phyloP scores from a whole-genome alignment of 1,140 invertebrate species.

The Solenopsis invicta region DNA sequence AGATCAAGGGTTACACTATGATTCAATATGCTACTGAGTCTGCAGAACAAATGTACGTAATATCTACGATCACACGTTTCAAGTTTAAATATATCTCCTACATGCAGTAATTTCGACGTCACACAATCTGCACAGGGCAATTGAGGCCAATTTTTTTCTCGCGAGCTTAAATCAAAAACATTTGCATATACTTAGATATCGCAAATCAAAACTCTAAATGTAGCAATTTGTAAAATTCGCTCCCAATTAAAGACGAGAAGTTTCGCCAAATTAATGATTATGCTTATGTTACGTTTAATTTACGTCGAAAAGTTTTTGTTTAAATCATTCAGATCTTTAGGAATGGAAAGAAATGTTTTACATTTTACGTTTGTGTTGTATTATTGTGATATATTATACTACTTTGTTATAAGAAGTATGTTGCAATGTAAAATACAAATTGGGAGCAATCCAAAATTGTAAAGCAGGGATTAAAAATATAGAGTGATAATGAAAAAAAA shows the following conservation, averaged over 20 bases:
- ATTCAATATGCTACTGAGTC: slow-evolving; percentile 93
- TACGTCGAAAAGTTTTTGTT: too few relatives aligned
- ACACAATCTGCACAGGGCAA: background rate
- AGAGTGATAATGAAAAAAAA: background rate
- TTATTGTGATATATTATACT: too few relatives aligned
- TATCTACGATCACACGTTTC: background rate
- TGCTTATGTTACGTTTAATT: background rate
- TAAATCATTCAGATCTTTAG: too few relatives aligned
- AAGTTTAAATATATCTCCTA: slow-evolving; percentile 11
- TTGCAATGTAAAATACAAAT: background rate
- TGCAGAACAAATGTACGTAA: slow-evolving; percentile 88
- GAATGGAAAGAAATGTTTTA: too few relatives aligned
- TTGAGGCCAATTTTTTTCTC: background rate
- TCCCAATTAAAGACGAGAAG: background rate
- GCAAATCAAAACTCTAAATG: background rate
- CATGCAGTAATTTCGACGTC: background rate
- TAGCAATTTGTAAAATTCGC: background rate
- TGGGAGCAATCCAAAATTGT: background rate
- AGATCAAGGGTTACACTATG: slow-evolving; percentile 95
- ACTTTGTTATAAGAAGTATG: too few relatives aligned
- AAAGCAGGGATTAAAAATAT: too few relatives aligned
- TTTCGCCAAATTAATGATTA: background rate
- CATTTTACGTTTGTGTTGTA: too few relatives aligned
- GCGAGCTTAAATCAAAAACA: background rate
- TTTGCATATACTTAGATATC: slow-evolving; percentile 5